Evolutionary conservation across 2,113 vertebrate genomes (phyloP).

Genomic region (Sphyrna mokarran): DNA sequence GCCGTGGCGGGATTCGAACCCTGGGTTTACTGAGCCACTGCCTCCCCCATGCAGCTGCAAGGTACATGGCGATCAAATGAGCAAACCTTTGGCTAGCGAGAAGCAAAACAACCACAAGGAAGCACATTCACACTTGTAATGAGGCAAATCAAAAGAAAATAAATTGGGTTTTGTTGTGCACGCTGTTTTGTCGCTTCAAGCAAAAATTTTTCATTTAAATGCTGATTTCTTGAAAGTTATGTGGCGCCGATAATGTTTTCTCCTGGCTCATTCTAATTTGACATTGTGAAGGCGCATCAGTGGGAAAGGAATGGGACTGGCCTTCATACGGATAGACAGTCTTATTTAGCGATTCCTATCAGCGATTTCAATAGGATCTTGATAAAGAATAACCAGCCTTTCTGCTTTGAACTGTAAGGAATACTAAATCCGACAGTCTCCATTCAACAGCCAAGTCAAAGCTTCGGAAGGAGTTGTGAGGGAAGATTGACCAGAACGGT

Average conservation of each 20-base stretch:
- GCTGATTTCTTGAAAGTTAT: slow-evolving; percentile 27
- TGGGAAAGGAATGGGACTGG: not conserved
- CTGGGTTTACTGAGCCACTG: no score
- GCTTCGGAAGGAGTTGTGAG: not conserved
- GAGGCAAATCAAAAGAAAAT: slow-evolving; percentile 32
- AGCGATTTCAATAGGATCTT: not conserved
- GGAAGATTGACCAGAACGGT: not conserved
- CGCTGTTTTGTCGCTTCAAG: not conserved
- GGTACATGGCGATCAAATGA: not conserved
- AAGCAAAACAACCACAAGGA: slow-evolving; percentile 4
- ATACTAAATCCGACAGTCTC: not conserved
- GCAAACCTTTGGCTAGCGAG: not conserved
- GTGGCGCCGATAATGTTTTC: not conserved
- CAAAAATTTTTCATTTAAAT: slow-evolving; percentile 28
- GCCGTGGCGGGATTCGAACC: no score
- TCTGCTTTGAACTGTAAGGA: not conserved
- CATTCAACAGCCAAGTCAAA: not conserved
- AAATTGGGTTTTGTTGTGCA: slow-evolving; percentile 22
- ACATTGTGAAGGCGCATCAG: not conserved
- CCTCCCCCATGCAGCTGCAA: not conserved
- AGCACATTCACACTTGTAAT: slow-evolving; percentile 27
- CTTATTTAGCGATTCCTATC: not conserved
- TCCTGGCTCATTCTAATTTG: slow-evolving; percentile 25
- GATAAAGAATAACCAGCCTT: not conserved
- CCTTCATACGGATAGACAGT: not conserved